Evolutionary conservation across 2,797 vertebrate genomes (phyloP), one percentile per base, ranked within the genome.

Genomic region (Triplophysa yarkandensis): DNA sequence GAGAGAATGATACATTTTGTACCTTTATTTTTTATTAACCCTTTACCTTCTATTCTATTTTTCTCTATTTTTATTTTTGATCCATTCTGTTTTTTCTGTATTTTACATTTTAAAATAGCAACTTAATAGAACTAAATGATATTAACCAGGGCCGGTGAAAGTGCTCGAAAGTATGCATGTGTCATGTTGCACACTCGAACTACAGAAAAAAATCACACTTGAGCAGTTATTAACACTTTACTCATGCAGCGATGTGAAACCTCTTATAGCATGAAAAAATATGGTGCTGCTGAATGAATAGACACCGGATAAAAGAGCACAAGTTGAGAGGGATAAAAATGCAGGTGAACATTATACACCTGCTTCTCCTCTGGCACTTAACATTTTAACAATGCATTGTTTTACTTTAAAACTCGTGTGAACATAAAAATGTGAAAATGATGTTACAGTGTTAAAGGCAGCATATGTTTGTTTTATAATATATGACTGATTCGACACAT

Each of bases 201-300:
- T 83, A 83, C 84, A 87, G 85, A 87, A 82, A 87, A 76, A 84
- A 85, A 88, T 84, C 88, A 85, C 85, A 85, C 88, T 89, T 86
- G 82, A 70, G 83, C 82, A 77, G 77, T 25, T 82, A 77, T 72
- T 81, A 81, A 80, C 41, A 78, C 73, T 57, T 81, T 57, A 16
- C 66, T 36, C 62, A 84, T 81, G 85, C 83, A 79, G 68, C 50
- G 50, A 76, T 88, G 85, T 84, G 83, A 86, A 78, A 87, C 21
- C 85, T 86, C 87, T 90, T 71, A 75, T 87, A 86, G 81, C 82
- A 84, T 83, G 84, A 79, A 88, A 30, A 88, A 90, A 89, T 84
- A 89, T 90, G 88, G 89, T 88, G 86, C 83, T 88, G 87, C 87
- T 89, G 86, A 85, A 90, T 84, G 83, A 90, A 89, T 88, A 86